phyloP scores from a whole-genome alignment of 2,113 vertebrate genomes.

The Poeciliopsis retropinna region DNA sequence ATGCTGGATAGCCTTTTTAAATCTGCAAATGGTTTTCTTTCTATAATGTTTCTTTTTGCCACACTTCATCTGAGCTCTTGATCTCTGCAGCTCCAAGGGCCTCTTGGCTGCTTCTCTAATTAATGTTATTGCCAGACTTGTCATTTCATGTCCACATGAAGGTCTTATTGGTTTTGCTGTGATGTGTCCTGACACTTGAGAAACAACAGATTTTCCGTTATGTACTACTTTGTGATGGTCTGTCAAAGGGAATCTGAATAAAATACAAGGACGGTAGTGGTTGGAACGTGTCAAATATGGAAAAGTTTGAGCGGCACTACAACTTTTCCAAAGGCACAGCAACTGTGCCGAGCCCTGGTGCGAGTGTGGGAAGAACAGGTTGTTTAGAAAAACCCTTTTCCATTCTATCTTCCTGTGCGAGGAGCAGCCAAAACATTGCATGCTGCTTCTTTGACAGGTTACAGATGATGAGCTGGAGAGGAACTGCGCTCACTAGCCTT shows the following conservation, averaged over 20 bases:
- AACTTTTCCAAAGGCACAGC: not conserved
- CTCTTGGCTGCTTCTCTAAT: not conserved
- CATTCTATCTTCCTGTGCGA: slow-evolving; percentile 44
- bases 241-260: not conserved
- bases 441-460: slow-evolving; percentile 64
- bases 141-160: not conserved
- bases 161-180: not conserved
- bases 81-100: not conserved
- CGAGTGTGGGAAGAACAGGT: slow-evolving; percentile 35
- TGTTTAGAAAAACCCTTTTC: slow-evolving; percentile 51
- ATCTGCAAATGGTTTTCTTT: not conserved
- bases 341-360: not conserved
- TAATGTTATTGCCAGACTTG: not conserved
- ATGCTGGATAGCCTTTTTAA: not conserved
- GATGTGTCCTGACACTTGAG: not conserved
- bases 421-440: slow-evolving; percentile 41
- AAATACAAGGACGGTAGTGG: not conserved
- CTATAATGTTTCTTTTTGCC: not conserved
- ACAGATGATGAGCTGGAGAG: slow-evolving; percentile 64
- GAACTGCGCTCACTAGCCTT: slow-evolving; percentile 48
- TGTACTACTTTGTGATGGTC: not conserved
- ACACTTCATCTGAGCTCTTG: not conserved
- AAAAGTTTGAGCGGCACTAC: not conserved
- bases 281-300: not conserved
- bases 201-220: not conserved